A percentile compares a stretch with the other conserved stretches of the same genome.
phyloP scores from a whole-genome alignment of 1,140 invertebrate genomes.

The Drosophila saltans region DNA sequence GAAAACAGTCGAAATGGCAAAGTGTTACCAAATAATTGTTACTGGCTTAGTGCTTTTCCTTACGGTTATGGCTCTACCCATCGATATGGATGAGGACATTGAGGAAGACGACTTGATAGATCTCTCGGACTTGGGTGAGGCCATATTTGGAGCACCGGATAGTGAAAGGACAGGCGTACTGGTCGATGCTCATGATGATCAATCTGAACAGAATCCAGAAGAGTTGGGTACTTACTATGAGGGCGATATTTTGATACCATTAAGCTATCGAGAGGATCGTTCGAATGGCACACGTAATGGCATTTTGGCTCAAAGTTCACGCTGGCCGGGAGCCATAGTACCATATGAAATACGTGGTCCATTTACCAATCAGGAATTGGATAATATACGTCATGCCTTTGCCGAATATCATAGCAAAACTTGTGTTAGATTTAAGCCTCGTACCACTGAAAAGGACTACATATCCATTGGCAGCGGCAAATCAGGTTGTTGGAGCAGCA shows the following conservation, averaged over 20 bases:
- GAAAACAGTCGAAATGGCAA: conserved; percentile 54
- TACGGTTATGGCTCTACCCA: conserved; percentile 12
- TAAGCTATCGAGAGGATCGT: conserved; percentile 84
- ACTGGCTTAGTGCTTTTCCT: conserved; percentile 7
- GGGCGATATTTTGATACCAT: conserved; percentile 87
- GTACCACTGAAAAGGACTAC: conserved; percentile 87
- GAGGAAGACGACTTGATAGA: conserved; percentile 83
- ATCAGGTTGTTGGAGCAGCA: conserved; percentile 92
- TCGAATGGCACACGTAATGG: conserved; percentile 85
- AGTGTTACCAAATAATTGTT: conserved; percentile 23
- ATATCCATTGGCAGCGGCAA: conserved; percentile 87
- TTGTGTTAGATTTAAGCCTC: conserved; percentile 88
- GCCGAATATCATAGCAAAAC: conserved; percentile 88
- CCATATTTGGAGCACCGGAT: conserved; percentile 84
- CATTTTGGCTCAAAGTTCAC: conserved; percentile 84
- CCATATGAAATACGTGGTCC: conserved; percentile 88
- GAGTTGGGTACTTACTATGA: conserved; percentile 89
- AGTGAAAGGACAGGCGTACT: conserved; percentile 84
- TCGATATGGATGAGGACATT: conserved; percentile 34
- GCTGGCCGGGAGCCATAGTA: conserved; percentile 88
- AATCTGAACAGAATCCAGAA: conserved; percentile 88
- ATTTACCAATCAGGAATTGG: conserved; percentile 84
- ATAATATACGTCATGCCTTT: conserved; percentile 86
- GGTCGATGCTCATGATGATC: conserved; percentile 87
- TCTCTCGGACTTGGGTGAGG: conserved; percentile 84